Base-by-base conservation (phyloP, 2,113 vertebrate genomes). In the Coptodon bakossiorum region DNA sequence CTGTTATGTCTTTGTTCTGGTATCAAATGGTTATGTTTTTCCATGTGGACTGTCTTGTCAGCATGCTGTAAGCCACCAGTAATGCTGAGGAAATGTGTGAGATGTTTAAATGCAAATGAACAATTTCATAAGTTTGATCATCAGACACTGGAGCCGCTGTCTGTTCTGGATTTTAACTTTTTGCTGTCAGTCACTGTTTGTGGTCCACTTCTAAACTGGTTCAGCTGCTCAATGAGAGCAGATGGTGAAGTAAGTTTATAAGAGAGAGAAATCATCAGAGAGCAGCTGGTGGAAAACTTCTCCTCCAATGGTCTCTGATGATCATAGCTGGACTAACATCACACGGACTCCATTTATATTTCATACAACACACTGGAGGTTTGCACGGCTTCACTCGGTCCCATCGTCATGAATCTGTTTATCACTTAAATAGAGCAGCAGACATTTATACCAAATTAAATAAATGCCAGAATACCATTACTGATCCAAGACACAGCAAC, bases 191-290 rank as follows among this genome's bases (percentile, higher is more conserved):
- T 80, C 56, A 0, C 27, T 54, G 12, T 14, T 71, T 14, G 16
- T 85, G 88, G 43, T 89, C 91, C 43, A 90, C 81, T 91, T 90
- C 7, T 81, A 34, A 94, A 92, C 85, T 91, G 45, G 93, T 82
- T 86, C 86, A 88, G 10, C 36, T 5, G 36, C 27, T 59, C 27
- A 7, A 0, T 2, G 81, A 5, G 57, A 83, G 27, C 92, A 88
- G 85, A 80, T 84, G 85, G 71, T 29, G 12, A 29, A 19, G 36
- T 1, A 7, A 78, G 45, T 73, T 3, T 34, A 38, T 38, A 19
- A 22, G 29, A 17, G 38, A 40, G 19, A 6, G 40, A 9, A 31
- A 5, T 0, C 31, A 24, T 8, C 31, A 56, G 48, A 38, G 24
- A 56, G 45, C 7, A 71, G 80, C 9, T 13, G 17, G 57, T 80